Evolutionary conservation across 2,888 invertebrate species (phyloP), one percentile per base, ranked within the genome.

Genomic region (Drosophila mulleri): DNA sequence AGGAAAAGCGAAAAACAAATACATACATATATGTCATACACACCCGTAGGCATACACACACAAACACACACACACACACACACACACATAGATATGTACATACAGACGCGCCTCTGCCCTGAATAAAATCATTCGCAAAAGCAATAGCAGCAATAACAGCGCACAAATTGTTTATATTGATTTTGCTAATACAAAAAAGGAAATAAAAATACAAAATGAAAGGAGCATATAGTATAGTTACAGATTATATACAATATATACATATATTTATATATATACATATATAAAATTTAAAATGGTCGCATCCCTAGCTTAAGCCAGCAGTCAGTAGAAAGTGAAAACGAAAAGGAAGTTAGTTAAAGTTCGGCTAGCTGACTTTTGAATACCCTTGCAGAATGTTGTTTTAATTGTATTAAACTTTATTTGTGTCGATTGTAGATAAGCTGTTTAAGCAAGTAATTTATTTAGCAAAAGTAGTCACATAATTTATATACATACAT

Each of bases 341-440:
- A 29, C 18, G 41, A 14, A 48, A 48, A 12, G 12, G 20, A 44
- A 23, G 14, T 20, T 41, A 23, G 16, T 23, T 7, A 7, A 37
- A 64, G 44, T 64, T 74, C 66, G 79, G 75, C 37, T 12, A 9
- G 50, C 67, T 66, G 63, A 70, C 39, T 0, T 44, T 50, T 2
- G 12, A 52, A 61, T 78, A 61, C 60, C 58, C 78, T 69, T 57
- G 59, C 59, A 65, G 48, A 53, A 47, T 29, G 29, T 29, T 23
- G 37, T 23, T 75, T 32, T 29, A 32, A 14, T 29, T 11, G 50
- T 42, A 14, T 42, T 8, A 4, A 23, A 53, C 44, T 29, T 23
- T 9, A 11, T 48, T 58, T 58, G 14, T 57, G 35, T 76, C 47
- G 71, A 35, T 70, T 77, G 67, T 77, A 67, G 53, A 66, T 59